Conservation (phyloP, 2,113 vertebrate species). For the Pungitius pungitius region DNA sequence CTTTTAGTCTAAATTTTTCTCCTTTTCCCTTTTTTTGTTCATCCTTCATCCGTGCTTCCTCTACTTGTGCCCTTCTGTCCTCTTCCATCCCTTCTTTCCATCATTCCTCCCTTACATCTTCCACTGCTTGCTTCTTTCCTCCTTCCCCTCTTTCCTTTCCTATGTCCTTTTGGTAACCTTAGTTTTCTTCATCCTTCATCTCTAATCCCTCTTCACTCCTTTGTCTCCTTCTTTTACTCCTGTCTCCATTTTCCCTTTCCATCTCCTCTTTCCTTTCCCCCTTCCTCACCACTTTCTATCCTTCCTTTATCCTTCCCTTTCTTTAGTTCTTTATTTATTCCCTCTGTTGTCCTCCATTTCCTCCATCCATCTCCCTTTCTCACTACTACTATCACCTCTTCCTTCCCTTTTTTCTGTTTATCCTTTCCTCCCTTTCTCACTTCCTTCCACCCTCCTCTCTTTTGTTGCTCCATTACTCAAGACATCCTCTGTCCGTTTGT, state of each 20-base stretch:
- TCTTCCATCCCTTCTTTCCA: not conserved
- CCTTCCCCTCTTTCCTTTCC: not conserved
- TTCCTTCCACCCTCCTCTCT: not conserved
- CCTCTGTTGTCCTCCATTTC: not conserved
- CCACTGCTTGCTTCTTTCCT: not conserved
- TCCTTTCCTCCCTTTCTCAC: not conserved
- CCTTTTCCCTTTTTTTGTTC: not conserved
- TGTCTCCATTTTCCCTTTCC: not conserved
- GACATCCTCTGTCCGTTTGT: not conserved
- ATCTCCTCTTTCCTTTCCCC: not conserved
- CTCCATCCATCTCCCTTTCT: not conserved
- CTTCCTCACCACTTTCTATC: not conserved
- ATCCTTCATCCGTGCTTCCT: not conserved
- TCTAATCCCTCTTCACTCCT: not conserved
- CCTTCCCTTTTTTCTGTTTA: not conserved
- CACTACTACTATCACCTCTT: not conserved
- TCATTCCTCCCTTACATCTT: not conserved
- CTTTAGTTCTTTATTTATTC: not conserved
- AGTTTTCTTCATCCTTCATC: not conserved
- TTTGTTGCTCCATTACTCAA: not conserved
- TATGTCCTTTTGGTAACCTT: not conserved
- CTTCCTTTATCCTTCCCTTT: not conserved
- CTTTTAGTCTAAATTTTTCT: too few species aligned
- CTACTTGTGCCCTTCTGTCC: too few species aligned
- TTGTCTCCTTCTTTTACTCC: not conserved